Conservation (phyloP, 64 coral and sea anemone species). For the Porites australiensis region DNA sequence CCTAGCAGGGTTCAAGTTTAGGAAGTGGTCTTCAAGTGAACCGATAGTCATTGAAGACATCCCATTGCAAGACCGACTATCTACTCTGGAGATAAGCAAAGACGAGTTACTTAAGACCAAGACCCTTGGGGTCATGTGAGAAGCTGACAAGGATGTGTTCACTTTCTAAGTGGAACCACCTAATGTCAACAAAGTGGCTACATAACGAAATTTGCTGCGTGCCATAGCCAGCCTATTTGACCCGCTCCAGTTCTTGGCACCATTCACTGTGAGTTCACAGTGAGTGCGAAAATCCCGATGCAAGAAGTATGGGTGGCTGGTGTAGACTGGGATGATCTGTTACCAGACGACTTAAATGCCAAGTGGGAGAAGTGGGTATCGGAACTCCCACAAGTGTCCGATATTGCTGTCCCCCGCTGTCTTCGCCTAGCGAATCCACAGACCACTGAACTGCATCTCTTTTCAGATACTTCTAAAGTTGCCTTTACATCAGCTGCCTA, state of each 20-base stretch:
- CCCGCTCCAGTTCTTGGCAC: conserved; percentile 48
- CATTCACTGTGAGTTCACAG: too few relatives aligned
- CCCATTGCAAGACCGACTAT: conserved; percentile 30
- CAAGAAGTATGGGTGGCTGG: conserved; percentile 60
- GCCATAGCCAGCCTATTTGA: conserved; percentile 54
- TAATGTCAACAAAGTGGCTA: neutral
- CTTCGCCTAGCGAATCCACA: conserved; percentile 45
- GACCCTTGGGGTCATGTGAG: conserved; percentile 54
- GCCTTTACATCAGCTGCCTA: conserved; percentile 57
- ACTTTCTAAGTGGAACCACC: conserved; percentile 37
- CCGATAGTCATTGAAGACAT: conserved; percentile 59
- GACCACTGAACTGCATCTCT: conserved; percentile 31
- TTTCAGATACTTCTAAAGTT: conserved; percentile 69
- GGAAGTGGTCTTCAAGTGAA: conserved; percentile 60
- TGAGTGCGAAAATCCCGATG: conserved; percentile 30
- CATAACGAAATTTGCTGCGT: conserved; percentile 15
- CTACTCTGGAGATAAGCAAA: conserved; percentile 16
- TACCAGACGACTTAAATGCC: neutral
- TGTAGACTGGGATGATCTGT: conserved; percentile 39
- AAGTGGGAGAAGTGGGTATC: conserved; percentile 56
- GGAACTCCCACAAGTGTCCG: conserved; percentile 53
- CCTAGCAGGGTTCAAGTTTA: conserved; percentile 57
- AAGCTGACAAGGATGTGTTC: conserved; percentile 47
- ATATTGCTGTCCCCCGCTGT: conserved; percentile 67
- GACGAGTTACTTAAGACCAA: conserved; percentile 11